These are phyloP conservation scores for Rhadina sibilatrix DNA, from an alignment of 2,113 vertebrate species.

Conservation along the genomic window DNA sequence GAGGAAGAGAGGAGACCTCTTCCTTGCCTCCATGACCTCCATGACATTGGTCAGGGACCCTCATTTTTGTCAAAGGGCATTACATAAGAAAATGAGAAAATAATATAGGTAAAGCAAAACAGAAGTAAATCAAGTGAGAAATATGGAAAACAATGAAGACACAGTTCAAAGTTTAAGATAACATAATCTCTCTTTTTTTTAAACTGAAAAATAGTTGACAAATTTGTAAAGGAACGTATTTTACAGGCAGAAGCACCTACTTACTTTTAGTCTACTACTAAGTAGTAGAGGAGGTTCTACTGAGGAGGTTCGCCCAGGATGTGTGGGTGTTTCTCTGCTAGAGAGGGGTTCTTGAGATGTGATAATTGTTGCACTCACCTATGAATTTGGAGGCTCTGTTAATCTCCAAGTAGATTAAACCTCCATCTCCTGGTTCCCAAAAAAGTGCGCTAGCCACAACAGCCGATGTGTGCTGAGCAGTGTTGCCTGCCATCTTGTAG, in stretches of 20 bases:
- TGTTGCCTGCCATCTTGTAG: not conserved
- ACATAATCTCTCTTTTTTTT: not conserved
- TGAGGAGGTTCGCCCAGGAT: not conserved
- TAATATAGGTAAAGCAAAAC: not conserved
- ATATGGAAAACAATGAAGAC: not conserved
- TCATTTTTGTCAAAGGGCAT: not conserved
- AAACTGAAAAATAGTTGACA: not conserved
- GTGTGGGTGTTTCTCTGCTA: not conserved
- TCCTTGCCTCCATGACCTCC: not conserved
- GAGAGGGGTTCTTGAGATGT: not conserved
- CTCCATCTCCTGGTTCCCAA: not conserved
- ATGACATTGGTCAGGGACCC: not conserved
- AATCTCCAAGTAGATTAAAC: not conserved
- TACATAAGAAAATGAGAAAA: not conserved
- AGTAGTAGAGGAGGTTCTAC: too few species aligned
- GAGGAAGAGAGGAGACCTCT: not conserved
- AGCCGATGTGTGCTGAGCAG: not conserved
- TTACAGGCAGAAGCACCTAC: not conserved
- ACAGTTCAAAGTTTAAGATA: not conserved
- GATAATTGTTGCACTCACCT: not conserved
- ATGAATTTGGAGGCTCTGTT: not conserved
- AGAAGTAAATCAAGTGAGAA: not conserved
- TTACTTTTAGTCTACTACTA: not conserved
- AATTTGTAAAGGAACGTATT: not conserved
- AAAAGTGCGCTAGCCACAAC: not conserved